phyloP scores from a whole-genome alignment of 2,113 vertebrate genomes.

The Peromyscus polionotus region DNA sequence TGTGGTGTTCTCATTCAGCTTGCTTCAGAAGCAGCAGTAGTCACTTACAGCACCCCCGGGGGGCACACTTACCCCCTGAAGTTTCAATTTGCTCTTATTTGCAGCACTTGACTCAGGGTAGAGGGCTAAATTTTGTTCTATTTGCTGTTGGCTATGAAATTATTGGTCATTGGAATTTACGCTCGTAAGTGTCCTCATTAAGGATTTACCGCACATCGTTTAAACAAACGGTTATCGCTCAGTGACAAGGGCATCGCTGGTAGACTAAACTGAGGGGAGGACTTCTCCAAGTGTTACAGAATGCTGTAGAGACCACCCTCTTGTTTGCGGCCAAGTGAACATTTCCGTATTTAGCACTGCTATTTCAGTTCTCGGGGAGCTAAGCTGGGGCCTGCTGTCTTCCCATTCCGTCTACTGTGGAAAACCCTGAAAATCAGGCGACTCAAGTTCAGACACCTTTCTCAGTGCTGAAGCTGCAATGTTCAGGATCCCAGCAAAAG shows the following conservation, averaged over 20 bases:
- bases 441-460: not conserved
- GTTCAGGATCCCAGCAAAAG: not conserved
- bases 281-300: not conserved
- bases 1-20: not conserved
- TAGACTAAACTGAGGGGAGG: not conserved
- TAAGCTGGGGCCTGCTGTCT: not conserved
- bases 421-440: not conserved
- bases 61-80: not conserved
- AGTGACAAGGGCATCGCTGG: conserved; percentile 5
- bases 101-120: not conserved
- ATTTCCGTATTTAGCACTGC: not conserved
- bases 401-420: not conserved
- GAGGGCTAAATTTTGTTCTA: conserved; percentile 13
- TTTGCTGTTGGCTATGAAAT: conserved; percentile 57
- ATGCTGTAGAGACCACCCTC: not conserved
- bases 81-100: not conserved
- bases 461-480: not conserved
- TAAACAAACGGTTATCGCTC: conserved; percentile 51
- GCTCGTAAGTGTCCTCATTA: not conserved
- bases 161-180: conserved; percentile 40
- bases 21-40: not conserved
- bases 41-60: too few species aligned
- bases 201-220: conserved; percentile 20
- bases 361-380: not conserved
- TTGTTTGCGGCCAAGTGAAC: not conserved